Percentiles rank a stretch among this genome's conserved stretches.
These are phyloP conservation scores for Penaeus vannamei DNA, from an alignment of 1,140 invertebrate genomes.

Conservation along the genomic window DNA sequence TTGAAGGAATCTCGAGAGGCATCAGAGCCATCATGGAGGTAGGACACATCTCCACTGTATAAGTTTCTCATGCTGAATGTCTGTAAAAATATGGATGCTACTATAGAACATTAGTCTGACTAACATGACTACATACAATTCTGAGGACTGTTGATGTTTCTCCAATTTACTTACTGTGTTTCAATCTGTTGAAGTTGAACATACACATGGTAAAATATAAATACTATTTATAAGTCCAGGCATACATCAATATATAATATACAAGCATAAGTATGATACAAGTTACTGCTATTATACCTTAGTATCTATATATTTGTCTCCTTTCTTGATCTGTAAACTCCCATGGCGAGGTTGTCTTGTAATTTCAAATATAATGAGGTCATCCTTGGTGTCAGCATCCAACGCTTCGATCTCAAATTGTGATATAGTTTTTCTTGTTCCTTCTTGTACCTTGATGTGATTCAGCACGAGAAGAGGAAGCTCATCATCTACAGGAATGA, in stretches of 20 bases:
- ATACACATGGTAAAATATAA: neutral
- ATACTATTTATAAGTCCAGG: neutral
- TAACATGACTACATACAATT: too few species aligned
- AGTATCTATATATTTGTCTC: constrained; percentile 18
- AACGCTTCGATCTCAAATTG: constrained; percentile 72
- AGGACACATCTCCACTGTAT: constrained; percentile 58
- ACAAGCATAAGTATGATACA: neutral
- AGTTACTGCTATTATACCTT: constrained; percentile 24
- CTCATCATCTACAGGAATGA: constrained; percentile 73
- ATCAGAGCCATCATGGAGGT: constrained; percentile 62
- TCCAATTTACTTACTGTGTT: neutral
- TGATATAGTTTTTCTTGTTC: constrained; percentile 72
- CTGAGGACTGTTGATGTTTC: too few species aligned
- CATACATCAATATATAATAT: neutral
- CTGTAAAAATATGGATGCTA: constrained; percentile 6
- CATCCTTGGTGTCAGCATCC: constrained; percentile 72
- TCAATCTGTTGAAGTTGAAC: neutral
- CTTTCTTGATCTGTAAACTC: constrained; percentile 69
- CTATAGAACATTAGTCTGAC: too few species aligned
- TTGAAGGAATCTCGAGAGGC: constrained; percentile 49
- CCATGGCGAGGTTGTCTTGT: constrained; percentile 71
- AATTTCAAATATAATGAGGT: constrained; percentile 71
- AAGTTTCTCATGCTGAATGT: constrained; percentile 63
- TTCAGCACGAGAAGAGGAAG: constrained; percentile 71
- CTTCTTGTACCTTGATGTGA: constrained; percentile 73